Base-by-base conservation (phyloP, 1,140 invertebrate species). In the Procambarus clarkii region DNA sequence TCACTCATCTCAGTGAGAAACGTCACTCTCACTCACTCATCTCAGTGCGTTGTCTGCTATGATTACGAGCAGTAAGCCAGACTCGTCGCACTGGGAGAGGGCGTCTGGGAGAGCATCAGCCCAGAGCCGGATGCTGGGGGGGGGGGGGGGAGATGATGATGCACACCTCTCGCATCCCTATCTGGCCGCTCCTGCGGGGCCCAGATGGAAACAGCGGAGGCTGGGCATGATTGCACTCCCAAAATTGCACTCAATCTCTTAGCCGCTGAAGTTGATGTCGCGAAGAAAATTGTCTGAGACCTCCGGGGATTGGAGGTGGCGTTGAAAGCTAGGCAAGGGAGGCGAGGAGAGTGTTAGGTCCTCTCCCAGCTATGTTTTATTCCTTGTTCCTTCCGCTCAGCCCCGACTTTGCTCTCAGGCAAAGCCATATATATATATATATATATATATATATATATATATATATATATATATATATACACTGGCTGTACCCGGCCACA, bases 181-280 rank as follows among this genome's bases (percentile, higher is more conserved):
- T 18, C 8, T 9, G 60, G 15, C 5, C 8, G 8, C 15, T 64
- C 60, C 60, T 64, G 60, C 15, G 18, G 60, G 21, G 60, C 8
- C 15, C 15, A 82, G 34, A 60, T 34, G 54, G 80, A 34, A 58
- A 80, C 11, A 3, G 50, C 24, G n/a, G 80, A 34, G 60, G 24
- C 50, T n/a, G 8, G 54, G 80, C 50, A 82, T 58, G 80, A 80
- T 80, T 80, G 78, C 48, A 24, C 78, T 80, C 78, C 78, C 78
- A 80, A 80, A 80, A 80, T 80, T 80, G 78, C 78, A 80, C 78
- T 80, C 78, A 80, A 80, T 80, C 78, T 80, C 78, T 80, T 80
- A 80, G 46, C 46, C 78, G 48, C 78, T 50, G 78, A 80, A 80
- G 46, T 80, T 50, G 78, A 80, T 80, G 78, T 50, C 34, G 80